Base-by-base conservation (phyloP, 2,797 vertebrate species). In the Pelobates cultripes region DNA sequence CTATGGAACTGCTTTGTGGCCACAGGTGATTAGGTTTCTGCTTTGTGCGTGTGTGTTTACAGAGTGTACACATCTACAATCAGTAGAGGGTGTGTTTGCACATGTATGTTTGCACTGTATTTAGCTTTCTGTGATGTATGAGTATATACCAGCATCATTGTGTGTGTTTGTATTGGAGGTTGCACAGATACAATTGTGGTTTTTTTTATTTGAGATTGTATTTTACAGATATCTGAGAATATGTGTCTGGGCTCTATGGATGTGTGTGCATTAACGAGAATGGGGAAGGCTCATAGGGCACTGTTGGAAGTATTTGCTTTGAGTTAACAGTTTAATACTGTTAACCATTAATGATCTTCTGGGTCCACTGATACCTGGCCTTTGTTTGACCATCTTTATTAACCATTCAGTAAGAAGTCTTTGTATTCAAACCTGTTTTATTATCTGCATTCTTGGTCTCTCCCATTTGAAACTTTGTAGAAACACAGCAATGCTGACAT, bases 311-410 rank as follows among this genome's bases (percentile, higher is more conserved):
- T 78, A 71, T 79, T 84, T 84, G 77, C 68, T 73, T 75, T 71
- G 71, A 79, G 67, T 82, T 70, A 82, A 77, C 77, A 73, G 80
- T 73, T 82, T 64, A 77, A 47, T 74, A 82, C 77, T 73, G 80
- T 82, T 82, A 82, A 67, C 80, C 74, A 78, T 79, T 84, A 84
- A 84, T 84, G 82, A 84, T 84, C 77, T 75, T 84, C 77, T 84
- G 75, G 72, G 66, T 84, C 72, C 44, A 17, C 72, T 79, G 71
- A 84, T 84, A 79, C 57, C 71, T 81, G 70, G 44, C 70, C 75
- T 81, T 81, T 84, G 77, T 79, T 66, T 84, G 72, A 41, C 70
- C 71, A 64, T 83, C 81, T 78, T 79, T 84, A 75, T 71, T 84
- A 69, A 75, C 72, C 64, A 75, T 70, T 75, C 43, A 75, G 71